A percentile compares a stretch with the other conserved stretches of the same genome.
Evolutionary conservation across 2,888 invertebrate species (phyloP).

Genomic region (Tillus elongatus): DNA sequence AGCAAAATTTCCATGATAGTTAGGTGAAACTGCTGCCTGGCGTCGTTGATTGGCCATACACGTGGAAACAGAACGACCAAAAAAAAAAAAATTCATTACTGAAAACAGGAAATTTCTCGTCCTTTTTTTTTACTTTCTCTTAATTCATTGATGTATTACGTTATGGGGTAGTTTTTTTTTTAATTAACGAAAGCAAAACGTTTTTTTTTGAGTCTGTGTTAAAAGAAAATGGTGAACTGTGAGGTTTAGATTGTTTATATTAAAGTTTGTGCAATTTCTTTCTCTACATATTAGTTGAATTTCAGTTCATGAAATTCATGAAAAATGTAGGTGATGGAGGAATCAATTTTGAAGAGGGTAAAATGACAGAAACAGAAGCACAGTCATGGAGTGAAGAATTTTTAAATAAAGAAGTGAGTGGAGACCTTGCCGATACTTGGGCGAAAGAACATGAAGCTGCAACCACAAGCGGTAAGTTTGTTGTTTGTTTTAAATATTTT

Average conservation of each 20-base stretch:
- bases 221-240: background rate
- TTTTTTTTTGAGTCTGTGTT: too few species aligned
- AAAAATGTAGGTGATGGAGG: conserved; percentile 64
- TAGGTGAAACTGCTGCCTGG: too few species aligned
- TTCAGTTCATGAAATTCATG: conserved; percentile 78
- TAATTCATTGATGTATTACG: too few species aligned
- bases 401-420: conserved; percentile 30
- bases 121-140: too few species aligned
- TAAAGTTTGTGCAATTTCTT: background rate
- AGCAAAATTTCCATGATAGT: too few species aligned
- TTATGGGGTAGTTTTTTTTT: too few species aligned
- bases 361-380: conserved; percentile 38
- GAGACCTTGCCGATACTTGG: conserved; percentile 30
- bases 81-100: too few species aligned
- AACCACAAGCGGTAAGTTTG: background rate
- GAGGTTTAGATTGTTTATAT: background rate
- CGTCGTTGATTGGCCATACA: too few species aligned
- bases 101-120: too few species aligned
- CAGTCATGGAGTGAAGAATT: conserved; percentile 45
- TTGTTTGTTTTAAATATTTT: too few species aligned
- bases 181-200: too few species aligned
- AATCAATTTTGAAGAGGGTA: conserved; percentile 46
- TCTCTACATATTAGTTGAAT: conserved; percentile 5
- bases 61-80: too few species aligned
- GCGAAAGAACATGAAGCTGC: conserved; percentile 33